phyloP scores from a whole-genome alignment of 92 coral and sea anemone species.

The Heliopora coerulea region DNA sequence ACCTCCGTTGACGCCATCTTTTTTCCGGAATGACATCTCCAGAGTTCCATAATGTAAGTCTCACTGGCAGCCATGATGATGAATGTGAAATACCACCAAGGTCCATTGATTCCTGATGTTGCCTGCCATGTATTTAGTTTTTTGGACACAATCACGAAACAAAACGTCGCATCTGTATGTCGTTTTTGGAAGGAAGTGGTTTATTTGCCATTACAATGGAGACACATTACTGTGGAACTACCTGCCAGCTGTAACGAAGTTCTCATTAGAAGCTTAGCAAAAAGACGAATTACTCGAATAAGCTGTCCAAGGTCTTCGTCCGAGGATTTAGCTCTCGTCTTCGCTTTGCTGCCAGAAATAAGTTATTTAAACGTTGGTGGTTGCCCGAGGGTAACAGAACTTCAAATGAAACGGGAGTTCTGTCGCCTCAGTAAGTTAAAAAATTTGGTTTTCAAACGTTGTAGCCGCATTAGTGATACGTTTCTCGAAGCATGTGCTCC shows the following conservation, averaged over 20 bases:
- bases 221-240: constrained; percentile 60
- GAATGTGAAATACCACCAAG: constrained; percentile 56
- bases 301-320: constrained; percentile 71
- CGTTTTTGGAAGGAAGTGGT: constrained; percentile 72
- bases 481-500: constrained; percentile 78
- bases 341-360: constrained; percentile 63
- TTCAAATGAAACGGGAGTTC: constrained; percentile 61
- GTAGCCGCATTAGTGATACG: constrained; percentile 70
- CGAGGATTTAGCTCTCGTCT: constrained; percentile 64
- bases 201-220: constrained; percentile 79
- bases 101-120: constrained; percentile 86
- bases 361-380: constrained; percentile 78
- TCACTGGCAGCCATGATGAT: too few relatives aligned
- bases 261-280: constrained; percentile 63
- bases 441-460: constrained; percentile 74
- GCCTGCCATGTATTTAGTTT: constrained; percentile 81
- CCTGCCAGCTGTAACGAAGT: constrained; percentile 64
- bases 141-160: constrained; percentile 66
- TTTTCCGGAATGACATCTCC: too few relatives aligned
- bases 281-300: constrained; percentile 68
- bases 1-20: too few relatives aligned
- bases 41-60: too few relatives aligned
- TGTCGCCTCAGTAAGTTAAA: constrained; percentile 58
- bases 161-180: constrained; percentile 76
- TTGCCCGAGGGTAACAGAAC: constrained; percentile 76